These are phyloP conservation scores for Phylloscopus trochilus DNA, from an alignment of 2,113 vertebrate genomes.

Conservation along the genomic window DNA sequence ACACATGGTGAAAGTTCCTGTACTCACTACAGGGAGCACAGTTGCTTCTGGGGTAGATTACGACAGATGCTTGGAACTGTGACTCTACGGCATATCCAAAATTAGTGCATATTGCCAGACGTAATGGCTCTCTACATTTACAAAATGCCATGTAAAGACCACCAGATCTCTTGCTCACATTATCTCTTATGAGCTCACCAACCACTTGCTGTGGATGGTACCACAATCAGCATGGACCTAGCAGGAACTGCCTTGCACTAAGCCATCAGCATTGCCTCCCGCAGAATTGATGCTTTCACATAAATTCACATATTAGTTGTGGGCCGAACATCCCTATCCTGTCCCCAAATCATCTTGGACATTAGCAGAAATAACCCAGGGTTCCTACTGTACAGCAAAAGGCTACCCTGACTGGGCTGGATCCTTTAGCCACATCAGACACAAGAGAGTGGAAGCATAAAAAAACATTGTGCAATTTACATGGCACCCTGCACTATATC, in stretches of 20 bases:
- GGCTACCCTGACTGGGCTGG: neutral
- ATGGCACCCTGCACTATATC: neutral
- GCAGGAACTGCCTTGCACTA: neutral
- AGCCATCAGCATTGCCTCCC: neutral
- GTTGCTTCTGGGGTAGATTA: neutral
- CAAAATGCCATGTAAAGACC: neutral
- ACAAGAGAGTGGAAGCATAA: neutral
- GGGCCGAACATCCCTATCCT: neutral
- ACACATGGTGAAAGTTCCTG: neutral
- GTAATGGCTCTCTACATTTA: neutral
- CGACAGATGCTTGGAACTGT: neutral
- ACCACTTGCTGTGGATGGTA: neutral
- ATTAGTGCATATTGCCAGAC: neutral
- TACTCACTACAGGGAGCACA: neutral
- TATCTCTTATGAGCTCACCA: neutral
- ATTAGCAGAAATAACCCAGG: neutral
- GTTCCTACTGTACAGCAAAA: neutral
- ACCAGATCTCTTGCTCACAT: neutral
- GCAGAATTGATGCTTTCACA: neutral
- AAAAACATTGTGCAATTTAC: neutral
- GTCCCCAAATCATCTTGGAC: neutral
- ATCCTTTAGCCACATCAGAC: neutral
- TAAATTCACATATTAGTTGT: neutral
- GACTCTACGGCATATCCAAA: neutral
- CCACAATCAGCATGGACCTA: neutral